Evolutionary conservation across 2,888 invertebrate genomes (phyloP).

Genomic region (Tolmerus cingulatus): DNA sequence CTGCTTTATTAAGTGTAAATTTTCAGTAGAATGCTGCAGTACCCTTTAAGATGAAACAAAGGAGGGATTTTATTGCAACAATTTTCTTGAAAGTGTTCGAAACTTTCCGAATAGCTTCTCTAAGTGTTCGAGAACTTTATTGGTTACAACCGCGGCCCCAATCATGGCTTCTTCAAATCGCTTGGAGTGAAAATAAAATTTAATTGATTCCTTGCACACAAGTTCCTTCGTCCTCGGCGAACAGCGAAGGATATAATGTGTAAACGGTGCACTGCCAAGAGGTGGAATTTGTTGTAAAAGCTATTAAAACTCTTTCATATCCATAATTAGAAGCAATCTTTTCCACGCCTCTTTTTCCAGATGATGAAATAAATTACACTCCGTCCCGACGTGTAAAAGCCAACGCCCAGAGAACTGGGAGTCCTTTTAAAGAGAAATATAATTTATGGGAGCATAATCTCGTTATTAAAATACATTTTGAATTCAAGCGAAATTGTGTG

Average conservation of each 20-base stretch:
- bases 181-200: neutral
- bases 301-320: neutral
- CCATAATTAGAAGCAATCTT: neutral
- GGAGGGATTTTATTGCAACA: neutral
- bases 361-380: neutral
- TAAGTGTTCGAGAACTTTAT: neutral
- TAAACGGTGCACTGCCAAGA: neutral
- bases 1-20: neutral
- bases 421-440: neutral
- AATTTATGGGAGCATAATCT: neutral
- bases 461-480: neutral
- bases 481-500: neutral
- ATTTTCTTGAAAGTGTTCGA: neutral
- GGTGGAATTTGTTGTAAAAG: neutral
- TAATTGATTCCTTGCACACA: neutral
- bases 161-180: neutral
- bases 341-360: neutral
- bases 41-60: neutral
- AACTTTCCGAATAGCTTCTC: neutral
- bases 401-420: neutral
- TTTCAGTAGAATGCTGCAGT: neutral
- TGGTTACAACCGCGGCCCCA: neutral
- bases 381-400: neutral
- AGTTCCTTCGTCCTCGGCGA: neutral
- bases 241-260: neutral